Evolutionary conservation across 2,797 vertebrate genomes (phyloP).

Genomic region (Anas bahamensis): DNA sequence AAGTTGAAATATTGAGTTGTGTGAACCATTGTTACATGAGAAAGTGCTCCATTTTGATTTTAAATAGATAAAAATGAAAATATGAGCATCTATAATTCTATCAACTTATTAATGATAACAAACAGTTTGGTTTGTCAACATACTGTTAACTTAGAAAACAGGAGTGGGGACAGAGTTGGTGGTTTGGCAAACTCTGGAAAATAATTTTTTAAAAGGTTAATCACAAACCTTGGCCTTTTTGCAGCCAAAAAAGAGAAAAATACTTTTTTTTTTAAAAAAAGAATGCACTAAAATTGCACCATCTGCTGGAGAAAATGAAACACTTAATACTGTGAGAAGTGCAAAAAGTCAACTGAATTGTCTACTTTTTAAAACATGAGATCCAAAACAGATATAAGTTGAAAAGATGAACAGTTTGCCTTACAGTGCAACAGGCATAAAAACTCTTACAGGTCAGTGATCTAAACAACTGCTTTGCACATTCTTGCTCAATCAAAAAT

Average conservation of each 20-base stretch:
- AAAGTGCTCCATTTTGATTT: background rate
- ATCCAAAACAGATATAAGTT: background rate
- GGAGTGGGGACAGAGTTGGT: background rate
- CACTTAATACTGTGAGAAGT: background rate
- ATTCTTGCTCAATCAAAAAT: background rate
- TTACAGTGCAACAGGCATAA: background rate
- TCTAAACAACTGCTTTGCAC: background rate
- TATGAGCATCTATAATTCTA: background rate
- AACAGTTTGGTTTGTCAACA: background rate
- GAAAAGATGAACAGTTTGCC: background rate
- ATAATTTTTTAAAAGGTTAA: background rate
- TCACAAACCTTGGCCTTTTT: background rate
- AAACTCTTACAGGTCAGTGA: background rate
- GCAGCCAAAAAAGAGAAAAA: background rate
- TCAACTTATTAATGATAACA: background rate
- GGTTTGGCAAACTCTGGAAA: background rate
- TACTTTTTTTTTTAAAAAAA: too few relatives aligned
- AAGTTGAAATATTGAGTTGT: slow-evolving; percentile 33
- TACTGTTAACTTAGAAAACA: background rate
- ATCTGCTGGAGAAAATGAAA: slow-evolving; percentile 35
- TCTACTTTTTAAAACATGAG: background rate
- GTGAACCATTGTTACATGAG: background rate
- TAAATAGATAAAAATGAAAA: background rate
- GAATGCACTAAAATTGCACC: slow-evolving; percentile 13
- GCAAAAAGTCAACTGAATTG: background rate